Percentiles rank a stretch among this genome's conserved stretches.
phyloP scores from a whole-genome alignment of 2,113 vertebrate genomes.

The Neodontobutis hainanensis region DNA sequence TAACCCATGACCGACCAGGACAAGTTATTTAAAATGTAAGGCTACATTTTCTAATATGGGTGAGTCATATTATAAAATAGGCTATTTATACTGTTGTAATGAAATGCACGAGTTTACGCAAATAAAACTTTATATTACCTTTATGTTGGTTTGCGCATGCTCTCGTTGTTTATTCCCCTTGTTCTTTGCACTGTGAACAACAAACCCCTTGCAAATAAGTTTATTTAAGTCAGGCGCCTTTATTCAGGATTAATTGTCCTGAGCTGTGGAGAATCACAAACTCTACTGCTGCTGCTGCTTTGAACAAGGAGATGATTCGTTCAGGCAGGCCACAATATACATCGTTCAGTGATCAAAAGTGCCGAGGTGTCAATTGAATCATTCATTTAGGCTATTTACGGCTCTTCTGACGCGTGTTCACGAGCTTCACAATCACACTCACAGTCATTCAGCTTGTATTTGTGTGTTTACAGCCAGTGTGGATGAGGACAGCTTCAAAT shows the following conservation, averaged over 20 bases:
- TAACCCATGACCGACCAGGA: too few species aligned
- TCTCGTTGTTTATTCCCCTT: conserved; percentile 43
- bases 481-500: conserved; percentile 16
- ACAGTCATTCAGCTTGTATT: conserved; percentile 23
- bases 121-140: too few species aligned
- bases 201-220: conserved; percentile 69
- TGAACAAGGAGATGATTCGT: conserved; percentile 71
- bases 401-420: conserved; percentile 20
- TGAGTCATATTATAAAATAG: too few species aligned
- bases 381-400: conserved; percentile 51
- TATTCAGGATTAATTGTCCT: conserved; percentile 36
- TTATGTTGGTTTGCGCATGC: neutral
- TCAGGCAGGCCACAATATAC: conserved; percentile 72
- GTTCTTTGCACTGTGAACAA: conserved; percentile 43
- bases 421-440: conserved; percentile 22
- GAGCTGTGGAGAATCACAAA: conserved; percentile 43
- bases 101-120: too few species aligned
- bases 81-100: too few species aligned
- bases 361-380: conserved; percentile 75
- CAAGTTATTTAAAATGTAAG: too few species aligned
- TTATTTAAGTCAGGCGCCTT: conserved; percentile 73
- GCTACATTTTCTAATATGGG: too few species aligned
- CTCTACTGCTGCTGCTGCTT: conserved; percentile 63
- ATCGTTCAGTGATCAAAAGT: conserved; percentile 72
- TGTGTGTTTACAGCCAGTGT: conserved; percentile 52